These are phyloP conservation scores for Celastrina argiolus DNA, from an alignment of 2,888 invertebrate genomes.

Conservation along the genomic window DNA sequence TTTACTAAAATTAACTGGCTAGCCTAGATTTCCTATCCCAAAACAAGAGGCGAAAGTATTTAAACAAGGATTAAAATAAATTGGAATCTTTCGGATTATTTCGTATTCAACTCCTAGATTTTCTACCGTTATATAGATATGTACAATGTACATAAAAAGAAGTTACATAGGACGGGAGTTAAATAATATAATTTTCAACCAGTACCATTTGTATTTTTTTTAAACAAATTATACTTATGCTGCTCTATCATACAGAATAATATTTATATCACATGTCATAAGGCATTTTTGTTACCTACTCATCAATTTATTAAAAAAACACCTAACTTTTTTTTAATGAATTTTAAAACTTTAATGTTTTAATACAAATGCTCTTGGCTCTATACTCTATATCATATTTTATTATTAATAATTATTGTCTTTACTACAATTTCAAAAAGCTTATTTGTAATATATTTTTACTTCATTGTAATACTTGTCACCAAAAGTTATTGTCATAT, in stretches of 20 bases:
- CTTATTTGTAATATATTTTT: not conserved
- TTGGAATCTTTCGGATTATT: too few species aligned
- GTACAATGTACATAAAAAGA: too few species aligned
- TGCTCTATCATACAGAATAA: conserved; percentile 10
- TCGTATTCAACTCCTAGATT: too few species aligned
- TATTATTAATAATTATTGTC: not conserved
- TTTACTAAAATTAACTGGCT: not conserved
- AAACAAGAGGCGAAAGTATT: not conserved
- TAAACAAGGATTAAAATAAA: not conserved
- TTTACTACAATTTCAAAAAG: not conserved
- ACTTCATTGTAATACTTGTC: not conserved
- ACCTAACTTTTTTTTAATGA: not conserved
- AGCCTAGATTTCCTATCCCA: not conserved
- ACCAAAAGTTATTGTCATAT: conserved; percentile 20
- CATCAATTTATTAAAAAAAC: not conserved
- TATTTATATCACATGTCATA: conserved; percentile 25
- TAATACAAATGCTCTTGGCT: not conserved
- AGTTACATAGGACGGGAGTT: too few species aligned
- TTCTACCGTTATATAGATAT: too few species aligned
- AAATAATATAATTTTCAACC: too few species aligned
- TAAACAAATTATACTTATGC: conserved; percentile 21
- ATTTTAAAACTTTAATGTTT: not conserved
- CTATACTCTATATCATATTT: not conserved
- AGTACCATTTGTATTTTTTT: not conserved
- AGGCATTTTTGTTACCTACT: conserved; percentile 23